Percentiles rank a stretch among this genome's conserved stretches.
Evolutionary conservation across 2,113 vertebrate species (phyloP).

Genomic region (Ranitomeya imitator): DNA sequence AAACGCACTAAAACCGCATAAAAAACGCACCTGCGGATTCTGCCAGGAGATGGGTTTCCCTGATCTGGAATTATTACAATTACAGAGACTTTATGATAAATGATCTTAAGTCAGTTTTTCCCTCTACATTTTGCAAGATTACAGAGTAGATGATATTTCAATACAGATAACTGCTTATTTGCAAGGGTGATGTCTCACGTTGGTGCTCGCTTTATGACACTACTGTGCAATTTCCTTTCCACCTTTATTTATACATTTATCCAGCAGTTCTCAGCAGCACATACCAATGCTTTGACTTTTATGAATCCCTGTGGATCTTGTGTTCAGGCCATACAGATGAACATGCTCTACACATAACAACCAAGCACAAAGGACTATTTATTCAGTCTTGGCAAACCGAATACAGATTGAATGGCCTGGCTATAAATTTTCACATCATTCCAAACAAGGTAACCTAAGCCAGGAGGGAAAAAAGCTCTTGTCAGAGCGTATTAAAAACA

Average conservation of each 20-base stretch:
- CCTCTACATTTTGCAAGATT: background rate
- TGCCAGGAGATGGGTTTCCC: too few relatives aligned
- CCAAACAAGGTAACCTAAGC: conserved; percentile 73
- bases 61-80: conserved; percentile 1
- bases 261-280: conserved; percentile 75
- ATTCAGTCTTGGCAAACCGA: conserved; percentile 79
- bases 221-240: conserved; percentile 68
- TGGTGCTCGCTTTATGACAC: conserved; percentile 38
- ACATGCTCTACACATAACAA: conserved; percentile 82
- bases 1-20: too few relatives aligned
- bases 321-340: conserved; percentile 78
- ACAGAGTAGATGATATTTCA: conserved; percentile 34
- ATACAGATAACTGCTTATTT: conserved; percentile 55
- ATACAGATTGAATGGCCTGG: conserved; percentile 77
- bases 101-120: background rate
- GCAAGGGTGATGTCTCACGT: conserved; percentile 37
- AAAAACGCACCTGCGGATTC: too few relatives aligned
- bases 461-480: conserved; percentile 63
- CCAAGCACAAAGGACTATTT: conserved; percentile 83
- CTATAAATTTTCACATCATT: conserved; percentile 82
- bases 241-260: conserved; percentile 80
- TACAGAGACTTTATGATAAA: background rate
- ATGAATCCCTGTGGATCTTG: conserved; percentile 77
- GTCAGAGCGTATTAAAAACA: conserved; percentile 69
- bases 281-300: conserved; percentile 82